These are phyloP conservation scores for Ateles fusciceps DNA, from an alignment of 2,797 vertebrate species.

Conservation along the genomic window DNA sequence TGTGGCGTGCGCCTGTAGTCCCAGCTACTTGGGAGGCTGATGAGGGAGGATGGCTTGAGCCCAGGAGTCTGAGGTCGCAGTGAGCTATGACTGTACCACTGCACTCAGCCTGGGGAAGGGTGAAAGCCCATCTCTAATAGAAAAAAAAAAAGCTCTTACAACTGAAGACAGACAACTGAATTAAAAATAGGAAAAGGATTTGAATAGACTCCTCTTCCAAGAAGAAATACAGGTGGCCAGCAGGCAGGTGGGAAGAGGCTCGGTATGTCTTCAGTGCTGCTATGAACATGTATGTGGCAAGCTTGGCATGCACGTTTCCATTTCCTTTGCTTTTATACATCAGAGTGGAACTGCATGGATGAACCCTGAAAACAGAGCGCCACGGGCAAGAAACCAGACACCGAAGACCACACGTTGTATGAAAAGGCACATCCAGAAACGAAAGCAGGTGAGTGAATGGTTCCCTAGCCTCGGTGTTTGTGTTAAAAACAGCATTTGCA, in stretches of 20 bases:
- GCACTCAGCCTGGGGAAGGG: no score
- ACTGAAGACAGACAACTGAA: neutral
- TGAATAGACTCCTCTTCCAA: neutral
- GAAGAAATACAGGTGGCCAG: neutral
- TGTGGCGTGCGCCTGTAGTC: neutral
- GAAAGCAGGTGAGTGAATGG: neutral
- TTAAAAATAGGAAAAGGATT: neutral
- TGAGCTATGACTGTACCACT: no score
- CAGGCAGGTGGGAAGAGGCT: neutral
- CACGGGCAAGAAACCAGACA: neutral
- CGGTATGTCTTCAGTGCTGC: neutral
- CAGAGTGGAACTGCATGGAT: neutral
- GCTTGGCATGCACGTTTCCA: no score
- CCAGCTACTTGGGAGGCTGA: neutral
- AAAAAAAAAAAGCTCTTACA: no score
- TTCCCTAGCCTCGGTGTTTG: accelerated
- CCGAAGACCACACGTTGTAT: neutral
- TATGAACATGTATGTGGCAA: no score
- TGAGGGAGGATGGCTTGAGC: neutral
- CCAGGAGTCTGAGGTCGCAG: no score
- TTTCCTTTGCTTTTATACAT: no score
- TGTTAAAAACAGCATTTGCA: no score
- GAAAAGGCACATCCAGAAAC: neutral
- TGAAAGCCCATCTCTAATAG: neutral
- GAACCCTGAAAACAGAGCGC: neutral